Evolutionary conservation across 2,797 vertebrate species (phyloP).

Genomic region (Coracias cyanogaster): DNA sequence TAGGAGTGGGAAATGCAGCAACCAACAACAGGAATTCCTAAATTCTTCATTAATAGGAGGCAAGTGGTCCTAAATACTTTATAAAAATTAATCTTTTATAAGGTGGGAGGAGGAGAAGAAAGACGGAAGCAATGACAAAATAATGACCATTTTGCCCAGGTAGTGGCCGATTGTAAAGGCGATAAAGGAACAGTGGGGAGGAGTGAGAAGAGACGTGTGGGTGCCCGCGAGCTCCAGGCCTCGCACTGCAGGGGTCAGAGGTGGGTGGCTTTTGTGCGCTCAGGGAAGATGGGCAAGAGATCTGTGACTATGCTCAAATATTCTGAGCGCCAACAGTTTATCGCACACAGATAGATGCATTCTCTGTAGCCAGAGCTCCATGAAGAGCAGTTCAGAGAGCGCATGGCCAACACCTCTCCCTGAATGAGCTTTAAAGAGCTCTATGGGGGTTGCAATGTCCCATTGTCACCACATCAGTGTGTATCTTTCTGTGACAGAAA

Average conservation of each 20-base stretch:
- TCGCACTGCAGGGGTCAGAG: neutral
- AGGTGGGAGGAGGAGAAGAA: neutral
- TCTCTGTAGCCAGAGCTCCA: neutral
- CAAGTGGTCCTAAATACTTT: neutral
- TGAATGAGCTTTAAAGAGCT: neutral
- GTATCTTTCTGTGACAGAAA: neutral
- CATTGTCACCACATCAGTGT: neutral
- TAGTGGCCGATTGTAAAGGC: neutral
- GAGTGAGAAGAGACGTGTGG: neutral
- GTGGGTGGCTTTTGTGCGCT: neutral
- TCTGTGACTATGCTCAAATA: accelerated
- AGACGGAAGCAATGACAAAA: neutral
- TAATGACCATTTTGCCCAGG: neutral
- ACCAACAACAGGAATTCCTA: neutral
- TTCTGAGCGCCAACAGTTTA: neutral
- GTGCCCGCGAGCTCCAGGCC: neutral
- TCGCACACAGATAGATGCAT: neutral
- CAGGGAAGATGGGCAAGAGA: neutral
- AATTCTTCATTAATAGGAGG: neutral
- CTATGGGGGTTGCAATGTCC: neutral
- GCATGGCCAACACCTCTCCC: neutral
- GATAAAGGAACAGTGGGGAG: neutral
- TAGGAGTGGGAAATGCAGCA: neutral
- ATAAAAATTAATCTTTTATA: neutral
- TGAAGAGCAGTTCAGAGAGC: neutral